Evolutionary conservation across 2,888 invertebrate species (phyloP).

Genomic region (Mactromeris polynyma): DNA sequence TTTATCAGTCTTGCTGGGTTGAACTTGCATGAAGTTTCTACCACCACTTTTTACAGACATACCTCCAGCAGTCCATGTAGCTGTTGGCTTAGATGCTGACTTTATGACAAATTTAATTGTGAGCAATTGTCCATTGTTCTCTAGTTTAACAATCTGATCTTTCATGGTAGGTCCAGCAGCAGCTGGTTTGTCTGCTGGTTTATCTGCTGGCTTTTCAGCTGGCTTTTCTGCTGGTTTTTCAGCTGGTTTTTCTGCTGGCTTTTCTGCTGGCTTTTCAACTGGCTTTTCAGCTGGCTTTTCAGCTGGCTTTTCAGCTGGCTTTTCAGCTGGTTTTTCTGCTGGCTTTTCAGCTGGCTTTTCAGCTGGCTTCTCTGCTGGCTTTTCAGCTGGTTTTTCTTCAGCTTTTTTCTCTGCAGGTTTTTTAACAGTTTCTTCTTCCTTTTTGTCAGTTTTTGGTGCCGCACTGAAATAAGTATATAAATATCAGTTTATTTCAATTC

Average conservation of each 20-base stretch:
- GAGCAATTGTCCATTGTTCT: slow-evolving; percentile 92
- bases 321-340: slow-evolving; percentile 35
- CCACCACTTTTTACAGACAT: slow-evolving; percentile 93
- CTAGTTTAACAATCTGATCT: slow-evolving; percentile 94
- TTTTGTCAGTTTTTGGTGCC: slow-evolving; percentile 41
- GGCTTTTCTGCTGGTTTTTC: slow-evolving; percentile 49
- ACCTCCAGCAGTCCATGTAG: slow-evolving; percentile 88
- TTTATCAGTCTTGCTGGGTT: slow-evolving; percentile 90
- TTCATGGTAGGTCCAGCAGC: slow-evolving; percentile 69
- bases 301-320: slow-evolving; percentile 34
- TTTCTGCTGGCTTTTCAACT: slow-evolving; percentile 25
- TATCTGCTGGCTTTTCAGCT: slow-evolving; percentile 37
- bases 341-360: slow-evolving; percentile 48
- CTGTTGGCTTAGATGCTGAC: slow-evolving; percentile 77
- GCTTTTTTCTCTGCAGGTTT: slow-evolving; percentile 44
- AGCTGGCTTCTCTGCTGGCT: slow-evolving; percentile 31
- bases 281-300: slow-evolving; percentile 45
- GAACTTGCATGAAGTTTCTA: slow-evolving; percentile 94
- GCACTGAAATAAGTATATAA: slow-evolving; percentile 20
- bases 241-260: slow-evolving; percentile 32
- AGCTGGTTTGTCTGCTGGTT: slow-evolving; percentile 44
- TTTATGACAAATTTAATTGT: slow-evolving; percentile 77
- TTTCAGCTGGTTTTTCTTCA: slow-evolving; percentile 42
- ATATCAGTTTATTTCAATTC: too few relatives aligned
- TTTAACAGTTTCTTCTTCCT: slow-evolving; percentile 27